Conservation (phyloP, 2,888 invertebrate genomes). For the Cephus sareptanus region DNA sequence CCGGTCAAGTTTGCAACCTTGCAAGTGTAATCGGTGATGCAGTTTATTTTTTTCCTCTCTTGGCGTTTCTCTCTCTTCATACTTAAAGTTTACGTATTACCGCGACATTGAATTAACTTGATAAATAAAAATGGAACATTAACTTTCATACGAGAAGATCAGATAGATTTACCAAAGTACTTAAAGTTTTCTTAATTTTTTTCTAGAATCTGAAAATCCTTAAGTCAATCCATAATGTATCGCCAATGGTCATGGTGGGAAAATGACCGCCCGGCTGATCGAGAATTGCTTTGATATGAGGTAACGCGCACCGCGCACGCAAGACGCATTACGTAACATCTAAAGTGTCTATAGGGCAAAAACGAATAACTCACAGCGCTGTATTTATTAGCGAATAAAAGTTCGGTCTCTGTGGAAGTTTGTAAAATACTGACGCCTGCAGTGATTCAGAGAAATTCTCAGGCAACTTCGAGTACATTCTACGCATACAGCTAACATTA, state of each 20-base stretch:
- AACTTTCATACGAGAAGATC: background rate
- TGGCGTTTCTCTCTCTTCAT: background rate
- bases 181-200: background rate
- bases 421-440: background rate
- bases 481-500: background rate
- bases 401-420: background rate
- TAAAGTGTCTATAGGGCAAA: slow-evolving; percentile 13
- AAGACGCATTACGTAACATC: slow-evolving; percentile 42
- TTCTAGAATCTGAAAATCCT: background rate
- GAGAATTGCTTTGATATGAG: slow-evolving; percentile 49
- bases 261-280: slow-evolving; percentile 42
- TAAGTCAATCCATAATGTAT: background rate
- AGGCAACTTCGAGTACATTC: background rate
- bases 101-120: background rate
- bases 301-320: slow-evolving; percentile 47
- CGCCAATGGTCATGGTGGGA: slow-evolving; percentile 36
- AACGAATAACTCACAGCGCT: background rate
- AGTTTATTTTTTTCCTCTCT: slow-evolving; percentile 32
- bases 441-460: background rate
- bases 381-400: background rate
- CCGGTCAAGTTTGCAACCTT: slow-evolving; percentile 38
- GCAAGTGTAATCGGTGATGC: slow-evolving; percentile 44
- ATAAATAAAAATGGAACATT: background rate
- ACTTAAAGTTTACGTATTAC: background rate
- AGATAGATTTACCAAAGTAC: background rate